phyloP scores from a whole-genome alignment of 2,113 vertebrate species.

The Strix aluco region DNA sequence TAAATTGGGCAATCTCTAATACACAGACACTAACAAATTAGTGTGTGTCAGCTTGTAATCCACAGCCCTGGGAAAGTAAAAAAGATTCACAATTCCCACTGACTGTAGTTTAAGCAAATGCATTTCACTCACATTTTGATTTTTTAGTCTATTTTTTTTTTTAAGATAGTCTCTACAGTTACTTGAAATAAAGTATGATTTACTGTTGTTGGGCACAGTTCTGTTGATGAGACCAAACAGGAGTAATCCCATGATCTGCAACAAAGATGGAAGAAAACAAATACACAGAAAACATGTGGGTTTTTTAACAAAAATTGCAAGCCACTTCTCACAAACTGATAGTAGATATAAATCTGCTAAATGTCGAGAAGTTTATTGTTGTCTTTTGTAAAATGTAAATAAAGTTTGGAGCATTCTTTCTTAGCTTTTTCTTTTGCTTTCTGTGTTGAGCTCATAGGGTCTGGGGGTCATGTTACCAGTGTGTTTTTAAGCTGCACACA shows the following conservation, averaged over 20 bases:
- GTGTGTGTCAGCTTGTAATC: not conserved
- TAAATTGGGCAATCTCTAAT: not conserved
- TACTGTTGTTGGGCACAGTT: not conserved
- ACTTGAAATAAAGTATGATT: not conserved
- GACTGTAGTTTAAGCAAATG: not conserved
- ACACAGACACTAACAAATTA: not conserved
- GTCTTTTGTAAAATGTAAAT: conserved; percentile 35
- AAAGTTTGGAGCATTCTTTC: conserved; percentile 40
- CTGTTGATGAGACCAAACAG: not conserved
- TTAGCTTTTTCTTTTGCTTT: conserved; percentile 40
- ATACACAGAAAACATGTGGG: not conserved
- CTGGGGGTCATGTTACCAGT: conserved; percentile 63
- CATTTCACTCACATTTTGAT: not conserved
- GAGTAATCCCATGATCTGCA: not conserved
- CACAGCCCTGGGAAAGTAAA: not conserved
- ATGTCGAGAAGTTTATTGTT: not conserved
- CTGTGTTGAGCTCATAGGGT: conserved; percentile 32
- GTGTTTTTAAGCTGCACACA: conserved; percentile 74
- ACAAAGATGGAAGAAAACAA: not conserved
- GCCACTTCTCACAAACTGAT: not conserved
- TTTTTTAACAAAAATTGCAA: not conserved
- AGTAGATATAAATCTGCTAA: not conserved
- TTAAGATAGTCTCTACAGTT: not conserved
- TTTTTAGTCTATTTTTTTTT: not conserved
- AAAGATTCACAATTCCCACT: not conserved